phyloP scores from a whole-genome alignment of 2,888 invertebrate genomes.

The Clepsis dumicolana region DNA sequence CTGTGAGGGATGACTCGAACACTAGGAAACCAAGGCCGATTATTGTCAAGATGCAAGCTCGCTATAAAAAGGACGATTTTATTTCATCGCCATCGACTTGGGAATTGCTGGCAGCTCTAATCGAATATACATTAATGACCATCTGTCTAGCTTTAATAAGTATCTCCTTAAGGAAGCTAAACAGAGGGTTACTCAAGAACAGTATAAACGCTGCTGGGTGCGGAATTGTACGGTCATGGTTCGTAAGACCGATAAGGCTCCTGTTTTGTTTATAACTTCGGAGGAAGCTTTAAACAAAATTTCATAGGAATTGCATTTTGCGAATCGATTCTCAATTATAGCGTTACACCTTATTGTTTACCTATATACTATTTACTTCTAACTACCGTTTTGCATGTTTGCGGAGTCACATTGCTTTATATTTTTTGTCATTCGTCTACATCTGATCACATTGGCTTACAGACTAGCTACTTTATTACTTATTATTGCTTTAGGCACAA shows the following conservation, averaged over 20 bases:
- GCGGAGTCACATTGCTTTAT: too few species aligned
- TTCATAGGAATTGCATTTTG: not conserved
- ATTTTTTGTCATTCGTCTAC: too few species aligned
- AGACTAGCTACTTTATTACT: too few species aligned
- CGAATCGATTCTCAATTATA: too few species aligned
- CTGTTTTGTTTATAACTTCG: not conserved
- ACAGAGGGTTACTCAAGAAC: not conserved
- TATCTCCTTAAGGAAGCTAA: not conserved
- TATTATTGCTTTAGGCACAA: too few species aligned
- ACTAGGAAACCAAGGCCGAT: conserved; percentile 12
- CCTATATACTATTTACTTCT: too few species aligned
- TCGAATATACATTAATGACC: conserved; percentile 3
- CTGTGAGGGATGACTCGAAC: not conserved
- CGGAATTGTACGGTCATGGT: conserved; percentile 8
- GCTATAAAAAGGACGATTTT: conserved; percentile 15
- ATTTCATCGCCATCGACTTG: not conserved
- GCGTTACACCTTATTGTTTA: not conserved
- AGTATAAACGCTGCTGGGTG: conserved; percentile 9
- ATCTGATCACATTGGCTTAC: too few species aligned
- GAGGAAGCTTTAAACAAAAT: conserved; percentile 12
- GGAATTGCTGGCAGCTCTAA: not conserved
- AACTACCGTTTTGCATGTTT: too few species aligned
- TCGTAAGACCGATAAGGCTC: not conserved
- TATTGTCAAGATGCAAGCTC: conserved; percentile 11
- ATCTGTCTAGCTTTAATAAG: not conserved